Conservation (phyloP, 2,113 vertebrate species). For the Rhombomys opimus region DNA sequence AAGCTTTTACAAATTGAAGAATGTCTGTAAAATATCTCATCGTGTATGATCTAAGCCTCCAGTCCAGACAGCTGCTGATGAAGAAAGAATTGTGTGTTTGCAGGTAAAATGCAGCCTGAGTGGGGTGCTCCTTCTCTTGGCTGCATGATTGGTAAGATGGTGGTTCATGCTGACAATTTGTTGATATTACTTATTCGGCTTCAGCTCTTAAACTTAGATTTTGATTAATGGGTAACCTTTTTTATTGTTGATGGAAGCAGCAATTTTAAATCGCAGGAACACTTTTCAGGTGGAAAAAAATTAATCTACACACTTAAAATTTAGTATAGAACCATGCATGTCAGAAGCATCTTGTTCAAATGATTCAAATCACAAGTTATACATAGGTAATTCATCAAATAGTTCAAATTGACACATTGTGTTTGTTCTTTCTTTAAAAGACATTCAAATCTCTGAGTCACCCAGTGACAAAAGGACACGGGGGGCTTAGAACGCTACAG, state of each 20-base stretch:
- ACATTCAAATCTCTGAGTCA: neutral
- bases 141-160: neutral
- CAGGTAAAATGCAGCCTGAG: neutral
- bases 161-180: neutral
- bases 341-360: constrained; percentile 43
- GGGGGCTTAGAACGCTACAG: neutral
- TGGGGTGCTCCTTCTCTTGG: neutral
- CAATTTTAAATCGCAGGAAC: constrained; percentile 5
- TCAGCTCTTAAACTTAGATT: neutral
- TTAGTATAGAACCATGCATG: neutral
- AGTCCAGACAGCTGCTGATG: neutral
- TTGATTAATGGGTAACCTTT: constrained; percentile 20
- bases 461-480: neutral
- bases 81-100: neutral
- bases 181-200: neutral
- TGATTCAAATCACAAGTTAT: constrained; percentile 10
- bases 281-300: constrained; percentile 6
- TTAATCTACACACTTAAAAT: neutral
- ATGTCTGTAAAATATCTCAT: neutral
- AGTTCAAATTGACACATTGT: neutral
- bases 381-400: neutral
- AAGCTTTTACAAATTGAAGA: neutral
- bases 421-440: constrained; percentile 14
- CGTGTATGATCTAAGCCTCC: neutral
- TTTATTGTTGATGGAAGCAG: constrained; percentile 9